Conservation (phyloP, 1,140 invertebrate species). For the Varroa destructor region DNA sequence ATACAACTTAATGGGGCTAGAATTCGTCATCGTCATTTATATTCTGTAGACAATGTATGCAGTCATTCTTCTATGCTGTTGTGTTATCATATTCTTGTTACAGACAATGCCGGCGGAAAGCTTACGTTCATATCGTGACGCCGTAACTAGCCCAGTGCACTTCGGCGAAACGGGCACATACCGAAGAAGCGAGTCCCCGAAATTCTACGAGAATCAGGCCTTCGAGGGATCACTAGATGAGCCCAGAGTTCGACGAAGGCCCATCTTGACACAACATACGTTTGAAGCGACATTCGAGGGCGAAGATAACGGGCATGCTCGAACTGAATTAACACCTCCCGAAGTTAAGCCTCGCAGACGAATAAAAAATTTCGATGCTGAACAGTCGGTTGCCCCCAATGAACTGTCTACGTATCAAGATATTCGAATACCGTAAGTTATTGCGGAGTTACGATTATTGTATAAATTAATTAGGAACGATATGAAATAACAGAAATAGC, state of each 20-base stretch:
- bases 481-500: too few relatives aligned
- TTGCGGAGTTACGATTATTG: too few relatives aligned
- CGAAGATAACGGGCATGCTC: background rate
- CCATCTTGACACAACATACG: conserved; percentile 6
- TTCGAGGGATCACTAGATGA: conserved; percentile 1
- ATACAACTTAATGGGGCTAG: too few relatives aligned
- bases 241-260: conserved; percentile 4
- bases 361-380: background rate
- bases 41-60: too few relatives aligned
- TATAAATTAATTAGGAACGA: too few relatives aligned
- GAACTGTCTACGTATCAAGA: conserved; percentile 8
- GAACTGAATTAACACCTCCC: conserved; percentile 9
- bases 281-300: conserved; percentile 22
- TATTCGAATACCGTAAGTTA: background rate
- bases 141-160: conserved; percentile 12
- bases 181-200: conserved; percentile 23
- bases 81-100: background rate
- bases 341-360: conserved; percentile 13
- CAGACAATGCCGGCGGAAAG: conserved; percentile 23
- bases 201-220: conserved; percentile 15
- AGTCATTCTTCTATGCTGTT: too few relatives aligned
- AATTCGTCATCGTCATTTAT: too few relatives aligned
- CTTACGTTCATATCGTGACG: conserved; percentile 19
- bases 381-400: too few relatives aligned
- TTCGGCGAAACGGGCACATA: conserved; percentile 17